Percentiles rank a stretch among this genome's conserved stretches.
phyloP scores from a whole-genome alignment of 2,113 vertebrate genomes.

The Epinephelus fuscoguttatus region DNA sequence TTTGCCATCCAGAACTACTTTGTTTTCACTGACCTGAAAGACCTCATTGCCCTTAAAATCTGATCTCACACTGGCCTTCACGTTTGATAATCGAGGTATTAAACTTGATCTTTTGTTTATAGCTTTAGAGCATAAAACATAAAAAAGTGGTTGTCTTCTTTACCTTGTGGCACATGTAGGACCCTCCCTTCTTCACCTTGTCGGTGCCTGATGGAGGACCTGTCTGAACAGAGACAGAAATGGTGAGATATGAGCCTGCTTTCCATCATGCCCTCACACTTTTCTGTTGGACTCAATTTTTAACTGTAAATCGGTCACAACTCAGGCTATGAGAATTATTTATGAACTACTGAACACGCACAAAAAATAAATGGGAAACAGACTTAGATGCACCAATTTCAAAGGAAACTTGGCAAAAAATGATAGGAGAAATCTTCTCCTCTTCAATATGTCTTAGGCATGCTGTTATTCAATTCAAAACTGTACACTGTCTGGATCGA shows the following conservation, averaged over 20 bases:
- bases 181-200: slow-evolving; percentile 97
- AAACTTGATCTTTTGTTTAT: background rate
- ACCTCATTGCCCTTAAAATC: background rate
- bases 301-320: too few species aligned
- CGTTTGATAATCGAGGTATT: background rate
- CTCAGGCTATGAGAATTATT: too few species aligned
- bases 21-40: background rate
- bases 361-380: too few species aligned
- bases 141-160: background rate
- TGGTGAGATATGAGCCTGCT: background rate
- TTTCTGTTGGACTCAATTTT: too few species aligned
- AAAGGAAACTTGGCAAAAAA: too few species aligned
- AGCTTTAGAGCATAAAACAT: background rate
- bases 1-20: background rate
- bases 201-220: slow-evolving; percentile 91
- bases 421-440: too few species aligned
- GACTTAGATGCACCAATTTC: too few species aligned
- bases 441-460: too few species aligned
- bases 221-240: slow-evolving; percentile 76
- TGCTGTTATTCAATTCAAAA: too few species aligned
- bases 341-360: too few species aligned
- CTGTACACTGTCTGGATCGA: too few species aligned
- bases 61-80: background rate
- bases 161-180: slow-evolving; percentile 99
- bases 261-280: too few species aligned